Conservation (phyloP, 2,888 invertebrate genomes). For the Rotaria socialis region DNA sequence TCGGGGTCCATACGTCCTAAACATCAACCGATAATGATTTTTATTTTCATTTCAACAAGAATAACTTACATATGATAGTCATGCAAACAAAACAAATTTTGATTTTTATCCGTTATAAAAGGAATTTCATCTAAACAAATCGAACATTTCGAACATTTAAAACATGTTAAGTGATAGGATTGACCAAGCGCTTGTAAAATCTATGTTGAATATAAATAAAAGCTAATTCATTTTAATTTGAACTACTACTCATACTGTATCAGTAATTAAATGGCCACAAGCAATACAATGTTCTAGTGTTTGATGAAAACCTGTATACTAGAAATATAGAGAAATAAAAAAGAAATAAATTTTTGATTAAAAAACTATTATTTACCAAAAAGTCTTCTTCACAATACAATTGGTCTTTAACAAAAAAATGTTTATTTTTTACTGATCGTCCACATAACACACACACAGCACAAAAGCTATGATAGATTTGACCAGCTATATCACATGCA, state of each 20-base stretch:
- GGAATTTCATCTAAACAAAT: conserved; percentile 96
- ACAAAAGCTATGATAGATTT: conserved; percentile 15
- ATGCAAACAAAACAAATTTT: conserved; percentile 94
- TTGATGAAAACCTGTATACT: conserved; percentile 96
- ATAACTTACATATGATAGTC: conserved; percentile 73
- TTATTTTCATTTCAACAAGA: not conserved
- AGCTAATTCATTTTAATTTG: not conserved
- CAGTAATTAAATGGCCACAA: conserved; percentile 96
- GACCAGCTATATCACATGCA: not conserved
- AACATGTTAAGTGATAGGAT: conserved; percentile 96
- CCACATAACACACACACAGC: not conserved
- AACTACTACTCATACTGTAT: conserved; percentile 65
- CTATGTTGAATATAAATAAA: conserved; percentile 55
- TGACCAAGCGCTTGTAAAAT: conserved; percentile 98
- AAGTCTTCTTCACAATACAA: conserved; percentile 37
- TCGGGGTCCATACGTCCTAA: conserved; percentile 16
- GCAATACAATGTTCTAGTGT: conserved; percentile 96
- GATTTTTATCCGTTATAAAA: conserved; percentile 93
- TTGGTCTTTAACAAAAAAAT: conserved; percentile 19
- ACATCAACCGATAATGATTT: not conserved
- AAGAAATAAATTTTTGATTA: not conserved
- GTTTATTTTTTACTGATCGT: not conserved
- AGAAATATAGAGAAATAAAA: conserved; percentile 57
- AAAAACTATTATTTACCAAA: not conserved
- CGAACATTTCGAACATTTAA: conserved; percentile 93